phyloP scores from a whole-genome alignment of 2,113 vertebrate genomes.

The Zingel zingel region DNA sequence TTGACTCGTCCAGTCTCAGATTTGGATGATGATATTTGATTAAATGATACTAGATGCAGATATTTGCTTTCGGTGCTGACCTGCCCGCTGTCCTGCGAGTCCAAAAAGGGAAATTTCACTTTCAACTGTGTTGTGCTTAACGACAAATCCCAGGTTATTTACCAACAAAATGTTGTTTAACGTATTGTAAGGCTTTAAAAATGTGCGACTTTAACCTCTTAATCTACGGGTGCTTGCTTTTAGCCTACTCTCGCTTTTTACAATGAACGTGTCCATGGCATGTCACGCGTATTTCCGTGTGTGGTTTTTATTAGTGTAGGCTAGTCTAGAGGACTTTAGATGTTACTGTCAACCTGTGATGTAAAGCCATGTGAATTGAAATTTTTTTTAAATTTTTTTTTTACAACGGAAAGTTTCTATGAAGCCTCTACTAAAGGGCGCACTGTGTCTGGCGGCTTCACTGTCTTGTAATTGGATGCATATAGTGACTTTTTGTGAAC shows the following conservation, averaged over 20 bases:
- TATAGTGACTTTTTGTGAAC: constrained; percentile 81
- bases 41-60: neutral
- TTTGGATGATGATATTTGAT: constrained; percentile 12
- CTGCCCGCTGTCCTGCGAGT: constrained; percentile 38
- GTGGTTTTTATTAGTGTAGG: constrained; percentile 83
- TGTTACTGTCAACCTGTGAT: constrained; percentile 85
- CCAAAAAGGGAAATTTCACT: constrained; percentile 46
- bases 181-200: constrained; percentile 72
- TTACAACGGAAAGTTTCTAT: constrained; percentile 63
- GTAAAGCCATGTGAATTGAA: constrained; percentile 78
- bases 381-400: constrained; percentile 46
- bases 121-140: constrained; percentile 59
- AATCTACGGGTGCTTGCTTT: constrained; percentile 76
- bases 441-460: constrained; percentile 63
- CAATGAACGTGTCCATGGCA: constrained; percentile 82
- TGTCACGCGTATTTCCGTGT: constrained; percentile 83
- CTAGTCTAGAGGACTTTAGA: constrained; percentile 82
- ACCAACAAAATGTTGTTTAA: constrained; percentile 63
- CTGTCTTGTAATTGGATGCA: constrained; percentile 76
- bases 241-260: constrained; percentile 68
- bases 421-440: constrained; percentile 51
- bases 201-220: constrained; percentile 69
- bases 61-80: constrained; percentile 1
- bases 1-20: neutral
- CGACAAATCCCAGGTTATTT: constrained; percentile 47